Evolutionary conservation across 2,888 invertebrate species (phyloP), one percentile per base, ranked within the genome.

Genomic region (Hedya salicella): DNA sequence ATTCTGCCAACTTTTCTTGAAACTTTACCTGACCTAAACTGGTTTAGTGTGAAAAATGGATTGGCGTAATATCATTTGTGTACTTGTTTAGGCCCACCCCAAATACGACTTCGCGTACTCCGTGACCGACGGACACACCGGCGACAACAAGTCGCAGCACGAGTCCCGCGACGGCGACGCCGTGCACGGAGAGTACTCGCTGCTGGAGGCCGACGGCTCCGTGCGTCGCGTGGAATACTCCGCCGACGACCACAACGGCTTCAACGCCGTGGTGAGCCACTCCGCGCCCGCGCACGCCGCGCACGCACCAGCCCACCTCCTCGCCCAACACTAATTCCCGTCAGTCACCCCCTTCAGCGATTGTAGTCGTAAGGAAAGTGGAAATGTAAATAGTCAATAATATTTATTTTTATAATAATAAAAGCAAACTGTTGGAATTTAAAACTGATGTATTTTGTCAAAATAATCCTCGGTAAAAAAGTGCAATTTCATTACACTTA

Each of bases 91-190:
- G 93, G 87, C 93, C n/a, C 93, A 94, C 81, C 94, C 94, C 67
- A 92, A 93, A 78, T 94, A 94, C 85, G 89, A 93, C 65, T 93
- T 89, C 85, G 89, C 93, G 2, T 94, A 93, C 82, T 93, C 93
- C 25, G 93, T 93, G 11, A 89, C 93, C 65, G 94, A 94, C 72
- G 88, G 88, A 30, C 93, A 94, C 79, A 91, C 93, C 71, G 94
- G 94, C 39, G 94, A 94, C 87, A 92, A 93, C 84, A 94, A 94
- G 87, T 92, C 93, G 70, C 94, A 94, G 80, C 86, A 90, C 54
- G 94, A 94, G 83, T 86, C 88, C 79, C 90, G 93, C 75, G 93
- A 93, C 82, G 95, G 95, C 4, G 93, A 95, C 77, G 93, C 90
- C 59, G 95, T 95, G 71, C 93, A 93, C 77, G 95, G 95, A 68